Conservation (phyloP, 2,888 invertebrate genomes). For the Willowsia nigromaculata region DNA sequence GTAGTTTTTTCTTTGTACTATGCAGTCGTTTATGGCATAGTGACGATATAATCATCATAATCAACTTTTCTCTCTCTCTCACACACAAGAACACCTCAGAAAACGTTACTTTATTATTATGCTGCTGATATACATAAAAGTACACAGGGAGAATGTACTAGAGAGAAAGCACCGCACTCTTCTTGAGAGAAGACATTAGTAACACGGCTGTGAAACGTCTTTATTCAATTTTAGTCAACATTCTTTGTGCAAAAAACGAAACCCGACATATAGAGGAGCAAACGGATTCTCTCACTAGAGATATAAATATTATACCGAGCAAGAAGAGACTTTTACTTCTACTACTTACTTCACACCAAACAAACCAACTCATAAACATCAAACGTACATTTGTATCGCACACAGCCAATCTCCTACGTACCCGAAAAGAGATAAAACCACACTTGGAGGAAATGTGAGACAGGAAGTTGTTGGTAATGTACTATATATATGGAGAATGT, state of each 20-base stretch:
- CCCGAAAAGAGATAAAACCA: slow-evolving; percentile 54
- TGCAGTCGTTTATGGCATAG: background rate
- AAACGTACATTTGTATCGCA: slow-evolving; percentile 26
- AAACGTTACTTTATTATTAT: background rate
- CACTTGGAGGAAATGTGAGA: slow-evolving; percentile 68
- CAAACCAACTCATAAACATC: slow-evolving; percentile 46
- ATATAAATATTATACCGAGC: background rate
- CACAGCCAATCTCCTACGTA: slow-evolving; percentile 20
- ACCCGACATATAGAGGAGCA: slow-evolving; percentile 5
- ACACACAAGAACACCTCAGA: background rate
- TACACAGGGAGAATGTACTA: background rate
- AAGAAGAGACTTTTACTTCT: background rate
- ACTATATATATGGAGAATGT: slow-evolving; percentile 1
- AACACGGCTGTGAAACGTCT: slow-evolving; percentile 26
- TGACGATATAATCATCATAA: slow-evolving; percentile 28
- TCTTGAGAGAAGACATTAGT: slow-evolving; percentile 13
- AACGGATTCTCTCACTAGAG: too few species aligned
- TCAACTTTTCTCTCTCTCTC: slow-evolving; percentile 1
- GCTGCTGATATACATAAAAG: background rate
- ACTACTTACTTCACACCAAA: slow-evolving; percentile 26
- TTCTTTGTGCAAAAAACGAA: background rate
- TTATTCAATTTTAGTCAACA: slow-evolving; percentile 43
- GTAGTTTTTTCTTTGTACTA: slow-evolving; percentile 60
- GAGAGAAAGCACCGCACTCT: slow-evolving; percentile 42
- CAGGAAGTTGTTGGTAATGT: slow-evolving; percentile 70